Base-by-base conservation (phyloP, 2,888 invertebrate species). In the Nephrocerus scutellatus region DNA sequence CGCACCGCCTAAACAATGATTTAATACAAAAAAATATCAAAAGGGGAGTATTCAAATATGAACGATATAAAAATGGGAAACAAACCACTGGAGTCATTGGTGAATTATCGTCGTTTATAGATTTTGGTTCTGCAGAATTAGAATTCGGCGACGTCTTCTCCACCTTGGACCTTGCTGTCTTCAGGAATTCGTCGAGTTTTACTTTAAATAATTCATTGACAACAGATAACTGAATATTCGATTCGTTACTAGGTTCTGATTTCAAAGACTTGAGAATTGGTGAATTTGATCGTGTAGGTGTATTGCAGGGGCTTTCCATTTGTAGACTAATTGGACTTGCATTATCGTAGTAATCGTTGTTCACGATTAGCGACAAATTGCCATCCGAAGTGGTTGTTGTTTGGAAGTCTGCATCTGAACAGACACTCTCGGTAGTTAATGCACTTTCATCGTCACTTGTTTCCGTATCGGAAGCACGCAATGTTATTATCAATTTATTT, bases 131-230 rank as follows among this genome's bases (percentile, higher is more conserved):
- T 37, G 24, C 16, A 18, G 18, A 10, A 16, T 21, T n/a, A 36
- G 18, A 28, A 6, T 8, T 20, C 15, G 18, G 15, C 19, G 30
- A 16, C 18, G 18, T 23, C 13, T 26, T 12, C 43, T 44, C 20
- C 16, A 62, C 48, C 40, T 61, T 58, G 5, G 57, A 59, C 8
- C 63, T 58, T 10, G 57, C 60, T 26, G 54, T 58, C 46, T 62
- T 66, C 1, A 64, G 51, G 32, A 60, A 65, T 36, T 58, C 57
- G 38, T 65, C 63, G 19, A 66, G 46, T 43, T 63, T 61, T 21
- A 55, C 54, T 37, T 66, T 57, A 23, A 66, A 66, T 24, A 50
- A 48, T 30, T 62, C 60, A 38, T 56, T 60, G 2, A 54, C 51
- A 25, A 53, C 46, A 2, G 52, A 53, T 18, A n/a, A n/a, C n/a